Base-by-base conservation (phyloP, 2,113 vertebrate species). In the Chamaea fasciata region DNA sequence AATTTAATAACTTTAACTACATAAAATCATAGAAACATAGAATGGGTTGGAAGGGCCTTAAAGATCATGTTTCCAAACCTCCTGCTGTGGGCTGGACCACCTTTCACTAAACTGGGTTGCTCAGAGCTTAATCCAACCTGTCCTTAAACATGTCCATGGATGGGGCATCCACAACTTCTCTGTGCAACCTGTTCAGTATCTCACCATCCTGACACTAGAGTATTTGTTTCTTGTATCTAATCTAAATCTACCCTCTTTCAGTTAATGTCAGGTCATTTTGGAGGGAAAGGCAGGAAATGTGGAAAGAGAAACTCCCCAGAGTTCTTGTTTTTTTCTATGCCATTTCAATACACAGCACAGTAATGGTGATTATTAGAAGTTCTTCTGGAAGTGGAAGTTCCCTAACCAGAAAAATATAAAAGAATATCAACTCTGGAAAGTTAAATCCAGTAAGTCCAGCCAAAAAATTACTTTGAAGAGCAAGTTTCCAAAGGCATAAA, bases 301-400 rank as follows among this genome's bases (percentile, higher is more conserved):
- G 3, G 9, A 57, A 83, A 53, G 55, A 74, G 35, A 90, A 83
- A 41, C 28, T 62, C 15, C 31, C 2, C 14, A 42, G 23, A 52
- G 24, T 63, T 80, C n/a, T 85, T 16, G 7, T 71, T n/a, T 76
- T 76, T 83, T 69, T 28, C 47, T 92, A 37, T 7, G 8, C 22
- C 9, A 31, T 90, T 95, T 89, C 50, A 90, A 53, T 74, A 65
- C 18, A 74, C 17, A 81, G 50, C n/a, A 46, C 49, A 65, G 63
- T 69, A 86, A 89, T 65, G 41, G 15, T 77, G 50, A 90, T 94
- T 86, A 77, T 31, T 46, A 41, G 78, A 85, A 88, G 37, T 65
- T 91, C 62, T 94, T 85, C 71, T 83, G 46, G 64, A 94, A 91
- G 42, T 46, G 9, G 47, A 94, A 95, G 65, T 86, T 92, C 86